Conservation (phyloP, 2,113 vertebrate genomes). For the Brachyhypopomus occidentalis region DNA sequence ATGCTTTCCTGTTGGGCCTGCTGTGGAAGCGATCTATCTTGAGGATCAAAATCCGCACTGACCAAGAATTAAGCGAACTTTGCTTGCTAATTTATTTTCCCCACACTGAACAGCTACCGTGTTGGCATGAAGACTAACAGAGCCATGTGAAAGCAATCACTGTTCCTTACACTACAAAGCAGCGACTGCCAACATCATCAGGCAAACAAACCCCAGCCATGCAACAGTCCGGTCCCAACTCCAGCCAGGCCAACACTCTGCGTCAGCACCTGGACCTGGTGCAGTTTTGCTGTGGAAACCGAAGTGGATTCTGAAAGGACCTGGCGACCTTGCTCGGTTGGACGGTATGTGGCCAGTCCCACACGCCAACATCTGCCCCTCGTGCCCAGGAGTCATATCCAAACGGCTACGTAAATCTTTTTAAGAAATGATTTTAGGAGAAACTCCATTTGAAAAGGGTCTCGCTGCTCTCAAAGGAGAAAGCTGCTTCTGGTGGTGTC, state of each 20-base stretch:
- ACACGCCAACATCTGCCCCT: neutral
- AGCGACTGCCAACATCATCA: conserved; percentile 14
- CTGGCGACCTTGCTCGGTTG: neutral
- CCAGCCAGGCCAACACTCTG: neutral
- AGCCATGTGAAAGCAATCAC: conserved; percentile 19
- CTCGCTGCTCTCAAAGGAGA: conserved; percentile 2
- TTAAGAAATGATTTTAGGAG: conserved; percentile 2
- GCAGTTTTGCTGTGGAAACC: conserved; percentile 1
- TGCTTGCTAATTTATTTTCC: conserved; percentile 1
- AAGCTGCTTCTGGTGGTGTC: neutral
- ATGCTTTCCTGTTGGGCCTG: neutral
- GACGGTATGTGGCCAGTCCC: neutral
- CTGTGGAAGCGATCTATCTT: neutral
- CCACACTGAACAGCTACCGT: neutral
- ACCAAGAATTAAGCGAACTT: conserved; percentile 8
- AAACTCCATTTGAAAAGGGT: neutral
- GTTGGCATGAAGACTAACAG: neutral
- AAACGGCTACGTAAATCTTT: neutral
- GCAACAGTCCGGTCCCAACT: neutral
- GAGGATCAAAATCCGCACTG: neutral
- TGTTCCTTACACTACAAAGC: conserved; percentile 36
- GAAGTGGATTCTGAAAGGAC: conserved; percentile 1
- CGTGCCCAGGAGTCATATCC: neutral
- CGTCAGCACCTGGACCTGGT: conserved; percentile 13
- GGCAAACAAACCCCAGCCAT: neutral